A percentile compares a stretch with the other conserved stretches of the same genome.
Conservation (phyloP, 2,113 vertebrate species). For the Puma concolor region DNA sequence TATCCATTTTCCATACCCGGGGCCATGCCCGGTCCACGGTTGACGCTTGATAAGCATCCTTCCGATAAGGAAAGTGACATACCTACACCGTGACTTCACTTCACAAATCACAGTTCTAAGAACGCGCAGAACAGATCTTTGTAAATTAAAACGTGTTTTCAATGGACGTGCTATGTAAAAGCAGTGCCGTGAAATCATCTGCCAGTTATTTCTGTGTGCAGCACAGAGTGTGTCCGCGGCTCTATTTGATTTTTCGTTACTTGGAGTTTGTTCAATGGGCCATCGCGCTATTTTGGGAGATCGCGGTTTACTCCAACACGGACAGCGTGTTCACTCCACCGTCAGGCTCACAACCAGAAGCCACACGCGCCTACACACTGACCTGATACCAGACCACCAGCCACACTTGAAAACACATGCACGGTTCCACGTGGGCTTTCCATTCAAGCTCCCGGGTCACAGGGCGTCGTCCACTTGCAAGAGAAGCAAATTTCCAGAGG, state of each 20-base stretch:
- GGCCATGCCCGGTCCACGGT: not conserved
- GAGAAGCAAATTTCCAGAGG: not conserved
- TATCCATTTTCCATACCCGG: not conserved
- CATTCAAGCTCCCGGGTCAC: fast-evolving
- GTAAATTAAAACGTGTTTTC: not conserved
- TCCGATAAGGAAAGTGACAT: not conserved
- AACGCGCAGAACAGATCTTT: not conserved
- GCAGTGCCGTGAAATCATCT: not conserved
- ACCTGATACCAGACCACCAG: too few species aligned
- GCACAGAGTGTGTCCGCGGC: not conserved
- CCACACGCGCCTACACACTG: fast-evolving
- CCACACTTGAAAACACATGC: not conserved
- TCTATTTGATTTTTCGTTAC: not conserved
- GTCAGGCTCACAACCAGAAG: not conserved
- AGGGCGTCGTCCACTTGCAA: not conserved
- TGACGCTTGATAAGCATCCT: not conserved
- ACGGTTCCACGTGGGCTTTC: fast-evolving
- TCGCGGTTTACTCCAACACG: not conserved
- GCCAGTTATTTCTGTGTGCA: not conserved
- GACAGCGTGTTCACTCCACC: fast-evolving
- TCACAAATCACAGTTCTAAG: not conserved
- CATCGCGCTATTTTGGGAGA: not conserved
- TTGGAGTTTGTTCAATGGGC: not conserved
- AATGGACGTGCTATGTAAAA: not conserved
- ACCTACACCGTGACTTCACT: not conserved